These are phyloP conservation scores for Arctopsyche grandis DNA, from an alignment of 1,140 invertebrate genomes.

Conservation along the genomic window DNA sequence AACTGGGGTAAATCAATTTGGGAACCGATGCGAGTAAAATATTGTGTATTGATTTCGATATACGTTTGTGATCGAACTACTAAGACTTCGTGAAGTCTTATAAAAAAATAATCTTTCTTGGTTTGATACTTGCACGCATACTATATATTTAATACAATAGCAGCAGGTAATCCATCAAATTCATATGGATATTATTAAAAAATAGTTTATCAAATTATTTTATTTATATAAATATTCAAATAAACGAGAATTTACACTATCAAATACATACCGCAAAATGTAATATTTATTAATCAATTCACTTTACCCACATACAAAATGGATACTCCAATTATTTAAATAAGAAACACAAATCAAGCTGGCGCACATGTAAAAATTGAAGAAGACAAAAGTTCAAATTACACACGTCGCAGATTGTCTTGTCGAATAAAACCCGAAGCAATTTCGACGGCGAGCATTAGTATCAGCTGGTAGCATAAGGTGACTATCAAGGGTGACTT, in stretches of 20 bases:
- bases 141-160: background rate
- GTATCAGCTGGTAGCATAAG: background rate
- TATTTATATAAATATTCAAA: background rate
- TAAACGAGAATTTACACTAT: background rate
- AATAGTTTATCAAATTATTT: background rate
- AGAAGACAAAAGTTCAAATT: no score
- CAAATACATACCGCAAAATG: no score
- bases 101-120: slow-evolving; percentile 55
- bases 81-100: slow-evolving; percentile 54
- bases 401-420: no score
- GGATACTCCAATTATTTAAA: no score
- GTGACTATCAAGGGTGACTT: slow-evolving; percentile 2
- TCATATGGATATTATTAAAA: background rate
- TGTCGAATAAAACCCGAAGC: background rate
- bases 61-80: slow-evolving; percentile 50
- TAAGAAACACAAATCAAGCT: no score
- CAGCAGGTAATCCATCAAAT: background rate
- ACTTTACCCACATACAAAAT: no score
- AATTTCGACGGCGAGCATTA: background rate
- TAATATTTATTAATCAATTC: no score
- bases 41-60: slow-evolving; percentile 19
- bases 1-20: no score
- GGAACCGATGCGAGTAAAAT: no score
- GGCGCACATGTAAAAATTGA: no score
- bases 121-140: slow-evolving; percentile 47